Conservation (phyloP, 2,888 invertebrate genomes). For the Mechanitis messenoides region DNA sequence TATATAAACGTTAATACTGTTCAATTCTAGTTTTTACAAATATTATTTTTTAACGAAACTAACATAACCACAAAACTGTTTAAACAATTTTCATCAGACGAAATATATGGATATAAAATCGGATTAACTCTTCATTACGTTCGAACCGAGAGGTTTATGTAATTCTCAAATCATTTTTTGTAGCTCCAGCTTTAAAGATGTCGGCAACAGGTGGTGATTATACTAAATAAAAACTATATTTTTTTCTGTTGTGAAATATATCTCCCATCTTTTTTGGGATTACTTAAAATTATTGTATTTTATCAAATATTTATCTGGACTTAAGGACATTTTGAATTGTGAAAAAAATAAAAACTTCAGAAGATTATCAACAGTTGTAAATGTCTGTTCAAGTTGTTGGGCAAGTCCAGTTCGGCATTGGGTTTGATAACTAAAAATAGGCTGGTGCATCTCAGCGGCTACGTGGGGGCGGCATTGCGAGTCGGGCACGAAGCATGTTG, state of each 20-base stretch:
- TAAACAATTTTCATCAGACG: constrained; percentile 14
- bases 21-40: too few species aligned
- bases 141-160: constrained; percentile 52
- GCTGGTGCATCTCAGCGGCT: constrained; percentile 53
- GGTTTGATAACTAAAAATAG: constrained; percentile 72
- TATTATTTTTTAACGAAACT: too few species aligned
- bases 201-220: constrained; percentile 52
- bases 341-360: too few species aligned
- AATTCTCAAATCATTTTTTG: constrained; percentile 46
- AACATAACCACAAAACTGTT: constrained; percentile 21
- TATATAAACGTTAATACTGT: too few species aligned
- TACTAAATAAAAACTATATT: constrained; percentile 51
- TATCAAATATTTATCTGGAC: constrained; percentile 3
- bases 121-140: constrained; percentile 40
- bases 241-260: constrained; percentile 18
- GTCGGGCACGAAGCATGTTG: constrained; percentile 39
- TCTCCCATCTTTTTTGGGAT: constrained; percentile 17
- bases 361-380: too few species aligned
- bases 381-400: constrained; percentile 27
- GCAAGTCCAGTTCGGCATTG: constrained; percentile 50
- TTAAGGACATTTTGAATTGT: neutral
- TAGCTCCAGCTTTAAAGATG: constrained; percentile 45
- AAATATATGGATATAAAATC: constrained; percentile 24
- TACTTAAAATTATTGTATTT: constrained; percentile 1
- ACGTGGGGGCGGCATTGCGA: constrained; percentile 27